Percentiles rank a stretch among this genome's conserved stretches.
phyloP scores from a whole-genome alignment of 2,888 invertebrate species.

The Cepaea hortensis region DNA sequence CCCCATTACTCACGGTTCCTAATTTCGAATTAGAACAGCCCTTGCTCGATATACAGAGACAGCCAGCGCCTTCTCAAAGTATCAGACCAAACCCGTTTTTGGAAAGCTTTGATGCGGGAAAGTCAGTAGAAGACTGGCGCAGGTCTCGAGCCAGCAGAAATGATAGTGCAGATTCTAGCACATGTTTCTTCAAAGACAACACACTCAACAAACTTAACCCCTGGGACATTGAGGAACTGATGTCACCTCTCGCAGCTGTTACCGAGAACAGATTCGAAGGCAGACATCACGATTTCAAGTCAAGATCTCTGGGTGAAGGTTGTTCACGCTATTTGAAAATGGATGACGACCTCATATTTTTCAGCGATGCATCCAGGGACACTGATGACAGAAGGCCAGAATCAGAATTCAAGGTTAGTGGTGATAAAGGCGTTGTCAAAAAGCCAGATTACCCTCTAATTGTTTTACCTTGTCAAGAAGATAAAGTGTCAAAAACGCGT shows the following conservation, averaged over 20 bases:
- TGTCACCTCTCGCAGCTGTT: not conserved
- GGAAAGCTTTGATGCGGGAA: not conserved
- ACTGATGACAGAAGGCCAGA: too few relatives aligned
- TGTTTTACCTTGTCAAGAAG: not conserved
- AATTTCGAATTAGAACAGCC: too few relatives aligned
- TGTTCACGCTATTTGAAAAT: too few relatives aligned
- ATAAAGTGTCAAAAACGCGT: not conserved
- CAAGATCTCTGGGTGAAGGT: too few relatives aligned
- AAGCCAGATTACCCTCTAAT: not conserved
- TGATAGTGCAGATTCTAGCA: not conserved
- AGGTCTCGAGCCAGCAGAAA: not conserved
- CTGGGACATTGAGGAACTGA: not conserved
- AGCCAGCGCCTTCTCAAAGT: not conserved
- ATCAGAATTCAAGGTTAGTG: not conserved
- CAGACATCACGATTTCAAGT: too few relatives aligned
- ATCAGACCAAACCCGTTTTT: not conserved
- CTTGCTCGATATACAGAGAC: too few relatives aligned
- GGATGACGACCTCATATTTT: constrained; percentile 13
- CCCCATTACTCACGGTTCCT: not conserved
- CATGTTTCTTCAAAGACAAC: not conserved
- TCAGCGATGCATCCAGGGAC: not conserved
- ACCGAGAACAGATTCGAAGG: not conserved
- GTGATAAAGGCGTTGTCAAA: too few relatives aligned
- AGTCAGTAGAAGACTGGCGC: not conserved
- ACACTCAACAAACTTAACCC: not conserved